Base-by-base conservation (phyloP, 2,113 vertebrate genomes). In the Thalassoma bifasciatum region DNA sequence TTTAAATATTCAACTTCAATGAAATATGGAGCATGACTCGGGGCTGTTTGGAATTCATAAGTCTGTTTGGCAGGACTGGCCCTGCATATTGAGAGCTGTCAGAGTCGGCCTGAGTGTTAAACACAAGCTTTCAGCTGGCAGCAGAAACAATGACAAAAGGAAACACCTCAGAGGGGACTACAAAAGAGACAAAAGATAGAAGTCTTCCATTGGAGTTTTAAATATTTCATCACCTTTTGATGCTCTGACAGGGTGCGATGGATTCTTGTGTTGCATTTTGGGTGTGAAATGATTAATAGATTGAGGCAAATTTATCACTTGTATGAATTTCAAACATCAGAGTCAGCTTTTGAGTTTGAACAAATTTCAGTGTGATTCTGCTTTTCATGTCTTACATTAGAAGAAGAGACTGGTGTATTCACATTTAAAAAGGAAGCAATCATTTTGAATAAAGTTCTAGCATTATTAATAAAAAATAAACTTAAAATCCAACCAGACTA, bases 1-100 rank as follows among this genome's bases (percentile, higher is more conserved):
- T 95, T 95, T 92, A 94, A 95, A 94, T 94, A 94, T 95, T 95
- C 94, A 94, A 93, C 93, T 94, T 94, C 89, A 93, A 94, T 95
- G 92, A 95, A 95, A 95, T 95, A 95, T 95, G 92, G 89, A 95
- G 93, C 93, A 94, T 93, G 93, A 93, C 94, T 94, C 78, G 72
- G 68, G 94, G 94, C 94, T 93, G 93, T 95, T 94, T 93, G 93
- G 93, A 94, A 94, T 94, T 93, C 90, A 91, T 94, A 93, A 94
- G 94, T 93, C 87, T 87, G 85, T 94, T 93, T 94, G 84, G 83
- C 84, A 83, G 93, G 85, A 83, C 82, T 89, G 88, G 91, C 87
- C 88, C 89, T 89, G 93, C 93, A 92, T 94, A 92, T 91, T 92
- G 93, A 94, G 89, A 90, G 83, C 92, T 92, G 94, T 93, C 91